Evolutionary conservation across 2,113 vertebrate species (phyloP).

Genomic region (Zosterops pallidus): DNA sequence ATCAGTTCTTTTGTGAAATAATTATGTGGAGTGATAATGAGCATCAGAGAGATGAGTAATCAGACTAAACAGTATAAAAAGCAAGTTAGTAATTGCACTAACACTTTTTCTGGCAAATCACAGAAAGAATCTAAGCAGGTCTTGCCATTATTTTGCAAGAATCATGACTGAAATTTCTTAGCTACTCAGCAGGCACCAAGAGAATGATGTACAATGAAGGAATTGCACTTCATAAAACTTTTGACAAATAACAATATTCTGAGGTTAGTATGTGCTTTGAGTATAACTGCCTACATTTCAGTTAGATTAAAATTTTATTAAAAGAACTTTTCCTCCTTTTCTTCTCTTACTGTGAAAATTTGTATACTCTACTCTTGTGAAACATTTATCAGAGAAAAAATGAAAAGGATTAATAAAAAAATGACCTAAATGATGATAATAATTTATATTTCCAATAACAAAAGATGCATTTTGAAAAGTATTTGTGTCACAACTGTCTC

Average conservation of each 20-base stretch:
- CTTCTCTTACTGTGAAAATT: not conserved
- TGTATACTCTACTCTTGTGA: not conserved
- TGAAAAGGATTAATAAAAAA: not conserved
- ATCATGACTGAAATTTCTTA: not conserved
- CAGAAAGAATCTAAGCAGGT: not conserved
- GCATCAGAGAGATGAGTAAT: slow-evolving; percentile 18
- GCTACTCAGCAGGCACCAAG: not conserved
- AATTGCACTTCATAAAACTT: not conserved
- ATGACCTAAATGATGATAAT: not conserved
- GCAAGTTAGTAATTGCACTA: not conserved
- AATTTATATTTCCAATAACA: not conserved
- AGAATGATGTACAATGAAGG: not conserved
- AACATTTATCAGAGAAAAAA: not conserved
- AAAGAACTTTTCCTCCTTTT: not conserved
- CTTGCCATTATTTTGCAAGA: not conserved
- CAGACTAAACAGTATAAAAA: not conserved
- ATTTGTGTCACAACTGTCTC: not conserved
- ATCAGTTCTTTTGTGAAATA: slow-evolving; percentile 21
- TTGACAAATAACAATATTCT: not conserved
- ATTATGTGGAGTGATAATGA: slow-evolving; percentile 10
- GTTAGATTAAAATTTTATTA: not conserved
- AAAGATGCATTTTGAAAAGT: not conserved
- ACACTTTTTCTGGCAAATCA: not conserved
- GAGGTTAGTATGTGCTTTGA: not conserved
- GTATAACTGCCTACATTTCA: not conserved